Base-by-base conservation (phyloP, 1,140 invertebrate genomes). In the Drosophila pruinosa region DNA sequence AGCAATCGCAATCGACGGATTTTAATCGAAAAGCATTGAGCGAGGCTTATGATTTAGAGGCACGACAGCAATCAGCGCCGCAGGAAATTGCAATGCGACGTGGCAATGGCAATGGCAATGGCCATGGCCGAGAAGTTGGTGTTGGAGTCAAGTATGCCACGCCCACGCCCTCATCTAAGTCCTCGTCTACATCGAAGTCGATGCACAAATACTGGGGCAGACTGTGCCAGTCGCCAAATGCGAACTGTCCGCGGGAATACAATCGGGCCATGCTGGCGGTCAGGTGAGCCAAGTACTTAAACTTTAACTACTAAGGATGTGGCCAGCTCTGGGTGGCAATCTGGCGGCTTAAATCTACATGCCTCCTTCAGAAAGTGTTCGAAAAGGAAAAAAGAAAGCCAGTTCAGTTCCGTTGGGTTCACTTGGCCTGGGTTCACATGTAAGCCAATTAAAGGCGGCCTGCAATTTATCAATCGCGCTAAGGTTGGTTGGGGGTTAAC, bases 1-100 rank as follows among this genome's bases (percentile, higher is more conserved):
- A 75, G 28, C 47, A 50, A 17, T n/a, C 63, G 54, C 73, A 68
- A 26, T 34, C 41, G 10, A 63, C 72, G 77, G 81, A 81, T 78
- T 86, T 86, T 75, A 89, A 89, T 89, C 86, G 81, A 89, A 89
- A 89, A 74, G 41, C 56, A 41, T 39, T 56, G 41, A 58, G 36
- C 68, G 54, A 74, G 47, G 48, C 57, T 69, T 80, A 82, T 82
- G 78, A 89, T 89, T 79, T 89, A 86, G 78, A 67, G 76, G 38
- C 62, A 70, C 56, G 50, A 70, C 53, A 45, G 72, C 79, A 85
- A 85, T 78, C 78, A 89, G 57, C 52, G 81, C 81, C 81, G 59
- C 82, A 88, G 82, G 82, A 86, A 86, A 86, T 88, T 88, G 71
- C 64, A 58, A 26, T 21, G 53, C 62, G 28, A 39, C 56, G 28